Conservation (phyloP, 2,797 vertebrate species). For the Menidia menidia region DNA sequence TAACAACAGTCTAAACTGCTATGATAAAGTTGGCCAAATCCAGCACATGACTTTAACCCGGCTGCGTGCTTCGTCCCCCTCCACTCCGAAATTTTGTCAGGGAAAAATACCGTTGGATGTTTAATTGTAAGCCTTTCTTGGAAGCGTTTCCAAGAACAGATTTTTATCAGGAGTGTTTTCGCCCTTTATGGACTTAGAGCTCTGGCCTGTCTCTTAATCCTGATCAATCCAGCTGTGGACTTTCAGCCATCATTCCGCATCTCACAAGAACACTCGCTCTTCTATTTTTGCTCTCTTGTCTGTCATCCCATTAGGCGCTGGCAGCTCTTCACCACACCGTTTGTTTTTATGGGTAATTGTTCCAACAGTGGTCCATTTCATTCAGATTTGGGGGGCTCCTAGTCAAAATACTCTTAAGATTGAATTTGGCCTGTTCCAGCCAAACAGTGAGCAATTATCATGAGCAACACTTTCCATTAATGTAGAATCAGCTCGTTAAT, state of each 20-base stretch:
- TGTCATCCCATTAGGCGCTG: conserved; percentile 52
- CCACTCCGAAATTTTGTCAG: conserved; percentile 36
- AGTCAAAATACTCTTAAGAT: conserved; percentile 59
- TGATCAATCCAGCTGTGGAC: conserved; percentile 22
- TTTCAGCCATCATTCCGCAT: conserved; percentile 12
- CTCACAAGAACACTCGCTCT: conserved; percentile 22
- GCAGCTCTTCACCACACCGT: conserved; percentile 37
- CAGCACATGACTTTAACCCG: conserved; percentile 40
- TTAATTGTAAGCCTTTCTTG: conserved; percentile 50
- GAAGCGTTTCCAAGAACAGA: conserved; percentile 51
- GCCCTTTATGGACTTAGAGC: conserved; percentile 60
- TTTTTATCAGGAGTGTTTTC: conserved; percentile 62
- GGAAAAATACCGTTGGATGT: conserved; percentile 38
- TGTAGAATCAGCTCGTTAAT: conserved; percentile 58
- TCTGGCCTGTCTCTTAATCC: conserved; percentile 53
- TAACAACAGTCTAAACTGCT: conserved; percentile 31
- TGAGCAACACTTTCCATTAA: conserved; percentile 74
- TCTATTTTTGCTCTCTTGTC: conserved; percentile 40
- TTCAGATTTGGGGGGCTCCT: conserved; percentile 55
- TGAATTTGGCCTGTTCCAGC: conserved; percentile 45
- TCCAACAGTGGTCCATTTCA: conserved; percentile 49
- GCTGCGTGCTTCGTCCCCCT: conserved; percentile 39
- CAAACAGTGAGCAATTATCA: conserved; percentile 60
- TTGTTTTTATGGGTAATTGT: conserved; percentile 72
- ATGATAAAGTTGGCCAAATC: conserved; percentile 35